phyloP scores from a whole-genome alignment of 2,888 invertebrate species.

The Prenolepis imparis region DNA sequence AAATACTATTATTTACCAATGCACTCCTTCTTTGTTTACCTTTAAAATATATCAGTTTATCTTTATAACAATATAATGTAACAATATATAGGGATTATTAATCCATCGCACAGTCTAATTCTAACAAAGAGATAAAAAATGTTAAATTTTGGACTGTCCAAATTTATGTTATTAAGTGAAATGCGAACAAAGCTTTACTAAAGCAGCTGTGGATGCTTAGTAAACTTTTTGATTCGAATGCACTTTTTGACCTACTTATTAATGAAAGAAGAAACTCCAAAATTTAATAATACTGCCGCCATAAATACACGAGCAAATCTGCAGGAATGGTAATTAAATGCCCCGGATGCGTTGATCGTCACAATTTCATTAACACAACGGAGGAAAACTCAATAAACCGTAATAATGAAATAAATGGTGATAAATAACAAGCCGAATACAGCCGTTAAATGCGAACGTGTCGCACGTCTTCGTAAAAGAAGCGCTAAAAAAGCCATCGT shows the following conservation, averaged over 20 bases:
- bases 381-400: constrained; percentile 42
- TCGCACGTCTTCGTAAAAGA: constrained; percentile 62
- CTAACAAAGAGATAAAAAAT: constrained; percentile 2
- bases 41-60: constrained; percentile 3
- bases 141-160: constrained; percentile 6
- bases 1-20: background rate
- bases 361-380: constrained; percentile 45
- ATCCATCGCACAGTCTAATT: background rate
- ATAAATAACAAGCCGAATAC: constrained; percentile 44
- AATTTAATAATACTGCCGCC: constrained; percentile 48
- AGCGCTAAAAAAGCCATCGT: constrained; percentile 63
- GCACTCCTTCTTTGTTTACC: background rate
- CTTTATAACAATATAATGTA: background rate
- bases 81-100: background rate
- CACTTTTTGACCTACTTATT: constrained; percentile 50
- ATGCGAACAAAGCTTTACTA: constrained; percentile 36
- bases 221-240: constrained; percentile 47
- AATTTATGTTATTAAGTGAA: constrained; percentile 11
- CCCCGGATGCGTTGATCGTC: constrained; percentile 44
- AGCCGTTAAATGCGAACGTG: constrained; percentile 70
- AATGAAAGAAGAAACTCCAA: constrained; percentile 52
- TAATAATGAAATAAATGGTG: constrained; percentile 35
- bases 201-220: constrained; percentile 43
- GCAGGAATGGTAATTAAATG: constrained; percentile 45
- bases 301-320: constrained; percentile 46